Conservation (phyloP, 1,140 invertebrate species). For the Helicorthomorpha holstii region DNA sequence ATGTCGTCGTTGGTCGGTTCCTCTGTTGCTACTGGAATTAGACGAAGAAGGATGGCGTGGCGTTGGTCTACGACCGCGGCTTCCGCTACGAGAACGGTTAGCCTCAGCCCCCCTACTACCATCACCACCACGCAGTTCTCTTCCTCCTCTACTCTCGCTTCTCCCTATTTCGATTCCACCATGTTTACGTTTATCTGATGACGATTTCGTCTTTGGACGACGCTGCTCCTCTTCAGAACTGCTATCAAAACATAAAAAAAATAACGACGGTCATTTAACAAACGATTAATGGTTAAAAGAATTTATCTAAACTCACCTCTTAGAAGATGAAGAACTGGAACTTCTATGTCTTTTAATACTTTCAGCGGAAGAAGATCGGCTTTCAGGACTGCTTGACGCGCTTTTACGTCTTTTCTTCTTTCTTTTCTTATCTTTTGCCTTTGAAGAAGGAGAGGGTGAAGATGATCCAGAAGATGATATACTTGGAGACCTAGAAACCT, state of each 20-base stretch:
- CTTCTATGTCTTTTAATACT: slow-evolving; percentile 11
- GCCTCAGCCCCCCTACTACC: not conserved
- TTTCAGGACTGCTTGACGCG: not conserved
- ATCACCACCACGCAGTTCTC: not conserved
- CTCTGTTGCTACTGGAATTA: too few relatives aligned
- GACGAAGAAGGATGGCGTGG: too few relatives aligned
- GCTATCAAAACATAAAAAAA: not conserved
- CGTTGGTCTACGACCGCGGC: slow-evolving; percentile 3
- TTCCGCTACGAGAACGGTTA: slow-evolving; percentile 6
- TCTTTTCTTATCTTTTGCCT: slow-evolving; percentile 21
- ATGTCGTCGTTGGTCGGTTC: too few relatives aligned
- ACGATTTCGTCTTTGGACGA: slow-evolving; percentile 4
- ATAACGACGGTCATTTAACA: not conserved
- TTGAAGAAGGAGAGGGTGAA: slow-evolving; percentile 10
- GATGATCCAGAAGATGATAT: slow-evolving; percentile 1
- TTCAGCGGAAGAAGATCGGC: too few relatives aligned
- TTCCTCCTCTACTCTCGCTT: not conserved
- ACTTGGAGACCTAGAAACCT: too few relatives aligned
- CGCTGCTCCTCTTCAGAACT: not conserved
- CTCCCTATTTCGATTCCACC: slow-evolving; percentile 6
- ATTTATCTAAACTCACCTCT: too few relatives aligned
- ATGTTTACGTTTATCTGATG: slow-evolving; percentile 10
- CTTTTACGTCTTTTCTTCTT: slow-evolving; percentile 11
- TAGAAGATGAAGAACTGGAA: slow-evolving; percentile 11
- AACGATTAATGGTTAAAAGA: not conserved